These are phyloP conservation scores for Drosophila longiperda DNA, from an alignment of 2,888 invertebrate genomes.

Conservation along the genomic window DNA sequence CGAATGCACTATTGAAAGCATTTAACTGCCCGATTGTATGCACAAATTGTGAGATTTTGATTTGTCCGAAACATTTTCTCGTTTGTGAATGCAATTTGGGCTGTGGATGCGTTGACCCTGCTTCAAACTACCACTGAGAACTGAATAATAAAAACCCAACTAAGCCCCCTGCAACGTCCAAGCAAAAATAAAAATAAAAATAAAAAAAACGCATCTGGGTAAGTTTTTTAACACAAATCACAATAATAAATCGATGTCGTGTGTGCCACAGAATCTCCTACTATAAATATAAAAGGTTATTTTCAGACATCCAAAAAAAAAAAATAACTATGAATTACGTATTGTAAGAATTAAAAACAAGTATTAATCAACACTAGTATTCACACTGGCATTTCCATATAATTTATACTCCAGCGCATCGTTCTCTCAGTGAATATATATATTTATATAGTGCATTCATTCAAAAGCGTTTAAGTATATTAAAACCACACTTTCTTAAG, in stretches of 20 bases:
- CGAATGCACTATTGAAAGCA: conserved; percentile 23
- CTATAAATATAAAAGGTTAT: conserved; percentile 63
- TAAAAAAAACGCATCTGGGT: conserved; percentile 57
- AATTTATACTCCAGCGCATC: conserved; percentile 30
- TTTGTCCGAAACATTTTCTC: conserved; percentile 29
- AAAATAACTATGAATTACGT: conserved; percentile 10
- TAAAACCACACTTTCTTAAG: conserved; percentile 55
- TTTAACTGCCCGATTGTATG: conserved; percentile 38
- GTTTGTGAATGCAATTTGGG: conserved; percentile 55
- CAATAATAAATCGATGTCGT: conserved; percentile 73
- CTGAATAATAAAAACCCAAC: conserved; percentile 36
- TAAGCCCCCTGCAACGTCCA: conserved; percentile 59
- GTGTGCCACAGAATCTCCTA: conserved; percentile 60
- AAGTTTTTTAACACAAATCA: conserved; percentile 70
- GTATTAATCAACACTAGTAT: conserved; percentile 28
- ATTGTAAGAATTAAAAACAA: conserved; percentile 18
- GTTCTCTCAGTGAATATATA: conserved; percentile 59
- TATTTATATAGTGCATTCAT: conserved; percentile 24
- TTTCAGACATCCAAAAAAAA: conserved; percentile 60
- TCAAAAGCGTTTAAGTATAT: conserved; percentile 28
- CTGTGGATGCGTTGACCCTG: conserved; percentile 18
- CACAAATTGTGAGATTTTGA: conserved; percentile 50
- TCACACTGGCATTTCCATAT: conserved; percentile 40
- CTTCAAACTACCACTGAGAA: conserved; percentile 34
- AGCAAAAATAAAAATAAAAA: conserved; percentile 37